Percentiles rank a stretch among this genome's conserved stretches.
Conservation (phyloP, 2,888 invertebrate species). For the Aethes cnicana region DNA sequence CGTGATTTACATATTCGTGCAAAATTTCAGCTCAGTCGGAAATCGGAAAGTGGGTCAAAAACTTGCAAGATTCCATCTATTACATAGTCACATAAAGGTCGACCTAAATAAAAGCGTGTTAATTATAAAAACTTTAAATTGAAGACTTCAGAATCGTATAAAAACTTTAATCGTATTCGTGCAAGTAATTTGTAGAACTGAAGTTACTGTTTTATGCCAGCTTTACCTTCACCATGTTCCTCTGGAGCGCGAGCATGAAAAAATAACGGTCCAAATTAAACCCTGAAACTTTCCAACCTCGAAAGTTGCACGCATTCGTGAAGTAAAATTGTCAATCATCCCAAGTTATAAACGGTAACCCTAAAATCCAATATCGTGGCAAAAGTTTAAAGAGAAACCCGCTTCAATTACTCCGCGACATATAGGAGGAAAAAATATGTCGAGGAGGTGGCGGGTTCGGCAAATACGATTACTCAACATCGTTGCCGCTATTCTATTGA, state of each 20-base stretch:
- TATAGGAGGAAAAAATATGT: conserved; percentile 32
- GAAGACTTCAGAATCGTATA: too few species aligned
- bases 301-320: not conserved
- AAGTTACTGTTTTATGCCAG: not conserved
- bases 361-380: conserved; percentile 25
- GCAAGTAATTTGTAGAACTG: too few species aligned
- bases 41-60: too few species aligned
- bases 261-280: conserved; percentile 13
- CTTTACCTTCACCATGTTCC: conserved; percentile 26
- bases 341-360: conserved; percentile 20
- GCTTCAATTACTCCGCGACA: conserved; percentile 29
- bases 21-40: too few species aligned
- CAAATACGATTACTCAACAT: conserved; percentile 32
- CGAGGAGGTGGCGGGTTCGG: conserved; percentile 30
- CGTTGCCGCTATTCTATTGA: conserved; percentile 34
- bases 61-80: too few species aligned
- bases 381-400: conserved; percentile 30
- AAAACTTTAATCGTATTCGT: too few species aligned
- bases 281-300: not conserved
- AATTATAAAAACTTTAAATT: too few species aligned
- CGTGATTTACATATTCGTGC: too few species aligned
- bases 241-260: conserved; percentile 16
- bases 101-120: too few species aligned
- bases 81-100: too few species aligned
- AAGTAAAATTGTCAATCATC: conserved; percentile 25